Evolutionary conservation across 2,888 invertebrate species (phyloP).

Genomic region (Celastrina argiolus): DNA sequence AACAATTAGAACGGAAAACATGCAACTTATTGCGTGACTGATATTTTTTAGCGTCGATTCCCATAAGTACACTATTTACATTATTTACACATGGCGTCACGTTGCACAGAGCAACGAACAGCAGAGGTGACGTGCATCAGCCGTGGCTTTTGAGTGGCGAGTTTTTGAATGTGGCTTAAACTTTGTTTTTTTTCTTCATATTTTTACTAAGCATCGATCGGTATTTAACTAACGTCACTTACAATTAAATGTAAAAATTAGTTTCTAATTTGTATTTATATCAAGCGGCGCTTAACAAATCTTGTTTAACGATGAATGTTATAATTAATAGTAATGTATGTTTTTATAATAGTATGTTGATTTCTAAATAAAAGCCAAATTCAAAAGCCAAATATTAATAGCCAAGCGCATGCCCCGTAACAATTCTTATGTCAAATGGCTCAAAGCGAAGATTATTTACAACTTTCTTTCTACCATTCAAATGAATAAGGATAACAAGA

Average conservation of each 20-base stretch:
- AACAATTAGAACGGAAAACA: slow-evolving; percentile 45
- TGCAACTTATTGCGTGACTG: slow-evolving; percentile 45
- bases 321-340: no score
- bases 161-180: neutral
- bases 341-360: no score
- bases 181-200: neutral
- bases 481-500: neutral
- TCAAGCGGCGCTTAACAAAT: no score
- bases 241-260: neutral
- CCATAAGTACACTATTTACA: slow-evolving; percentile 30
- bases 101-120: slow-evolving; percentile 35
- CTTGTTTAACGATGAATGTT: no score
- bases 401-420: slow-evolving; percentile 34
- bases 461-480: neutral
- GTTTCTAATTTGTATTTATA: no score
- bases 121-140: slow-evolving; percentile 33
- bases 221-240: no score
- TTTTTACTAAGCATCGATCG: no score
- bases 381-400: slow-evolving; percentile 25
- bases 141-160: slow-evolving; percentile 4
- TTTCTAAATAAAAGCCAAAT: slow-evolving; percentile 28
- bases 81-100: slow-evolving; percentile 28
- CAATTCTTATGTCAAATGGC: slow-evolving; percentile 30
- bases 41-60: slow-evolving; percentile 41
- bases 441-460: slow-evolving; percentile 22